Evolutionary conservation across 2,797 vertebrate species (phyloP).

Genomic region (Poeciliopsis infans): DNA sequence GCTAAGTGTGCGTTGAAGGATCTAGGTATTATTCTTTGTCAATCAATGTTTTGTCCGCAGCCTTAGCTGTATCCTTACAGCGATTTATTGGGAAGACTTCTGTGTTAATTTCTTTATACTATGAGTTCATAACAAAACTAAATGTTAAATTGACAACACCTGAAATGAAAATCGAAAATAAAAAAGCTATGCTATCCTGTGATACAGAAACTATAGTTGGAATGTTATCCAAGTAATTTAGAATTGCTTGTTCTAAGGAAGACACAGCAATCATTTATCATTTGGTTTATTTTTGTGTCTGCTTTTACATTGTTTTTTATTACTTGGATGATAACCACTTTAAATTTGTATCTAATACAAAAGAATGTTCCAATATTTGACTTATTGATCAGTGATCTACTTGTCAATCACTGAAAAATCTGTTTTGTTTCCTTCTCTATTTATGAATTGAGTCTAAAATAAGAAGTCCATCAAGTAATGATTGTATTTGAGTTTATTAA

Average conservation of each 20-base stretch:
- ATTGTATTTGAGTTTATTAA: background rate
- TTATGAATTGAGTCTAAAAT: background rate
- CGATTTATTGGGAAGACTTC: background rate
- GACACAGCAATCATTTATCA: background rate
- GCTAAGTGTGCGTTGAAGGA: slow-evolving; percentile 15
- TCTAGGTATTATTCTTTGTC: slow-evolving; percentile 7
- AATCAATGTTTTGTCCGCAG: slow-evolving; percentile 10
- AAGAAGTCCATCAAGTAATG: background rate
- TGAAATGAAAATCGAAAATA: background rate
- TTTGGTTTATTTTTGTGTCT: background rate
- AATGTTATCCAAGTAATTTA: background rate
- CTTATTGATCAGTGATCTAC: background rate
- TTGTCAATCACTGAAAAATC: background rate
- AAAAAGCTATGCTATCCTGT: background rate
- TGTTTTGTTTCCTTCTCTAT: background rate
- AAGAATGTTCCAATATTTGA: background rate
- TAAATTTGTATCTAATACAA: background rate
- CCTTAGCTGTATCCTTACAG: background rate
- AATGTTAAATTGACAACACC: background rate
- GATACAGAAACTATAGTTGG: background rate
- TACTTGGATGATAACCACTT: background rate
- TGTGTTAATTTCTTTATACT: background rate
- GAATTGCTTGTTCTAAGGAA: background rate
- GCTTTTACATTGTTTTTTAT: background rate
- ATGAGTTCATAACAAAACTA: background rate